Conservation (phyloP, 2,888 invertebrate genomes). For the Chelonus formosanus region DNA sequence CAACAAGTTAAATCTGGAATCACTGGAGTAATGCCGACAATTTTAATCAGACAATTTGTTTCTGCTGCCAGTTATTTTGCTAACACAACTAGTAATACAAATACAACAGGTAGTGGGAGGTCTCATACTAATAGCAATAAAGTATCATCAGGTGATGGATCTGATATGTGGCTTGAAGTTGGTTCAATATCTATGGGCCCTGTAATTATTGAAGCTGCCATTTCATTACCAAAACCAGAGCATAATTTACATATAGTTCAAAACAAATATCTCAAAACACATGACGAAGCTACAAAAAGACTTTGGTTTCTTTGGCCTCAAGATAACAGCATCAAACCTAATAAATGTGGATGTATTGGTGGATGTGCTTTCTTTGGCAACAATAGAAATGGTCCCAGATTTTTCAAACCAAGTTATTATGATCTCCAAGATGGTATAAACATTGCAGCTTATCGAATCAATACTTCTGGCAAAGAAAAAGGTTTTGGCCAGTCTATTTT, state of each 20-base stretch:
- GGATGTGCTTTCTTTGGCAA: constrained; percentile 95
- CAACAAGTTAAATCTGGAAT: constrained; percentile 89
- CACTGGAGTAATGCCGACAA: constrained; percentile 83
- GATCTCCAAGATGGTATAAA: constrained; percentile 86
- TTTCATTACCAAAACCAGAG: constrained; percentile 80
- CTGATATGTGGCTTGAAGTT: constrained; percentile 90
- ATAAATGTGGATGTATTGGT: constrained; percentile 94
- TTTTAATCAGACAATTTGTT: constrained; percentile 75
- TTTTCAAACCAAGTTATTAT: constrained; percentile 84
- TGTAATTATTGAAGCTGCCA: constrained; percentile 87
- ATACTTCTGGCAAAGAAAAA: constrained; percentile 81
- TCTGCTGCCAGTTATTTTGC: constrained; percentile 68
- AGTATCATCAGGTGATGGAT: constrained; percentile 63
- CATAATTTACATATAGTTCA: constrained; percentile 81
- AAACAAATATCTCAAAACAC: constrained; percentile 81
- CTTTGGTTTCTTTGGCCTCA: constrained; percentile 95
- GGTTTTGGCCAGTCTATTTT: constrained; percentile 95
- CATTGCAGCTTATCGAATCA: constrained; percentile 80
- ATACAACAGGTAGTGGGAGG: constrained; percentile 71
- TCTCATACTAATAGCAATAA: constrained; percentile 70
- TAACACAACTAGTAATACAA: constrained; percentile 70
- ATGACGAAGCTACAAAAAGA: constrained; percentile 85
- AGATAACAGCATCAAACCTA: constrained; percentile 70
- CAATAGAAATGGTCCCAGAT: constrained; percentile 87
- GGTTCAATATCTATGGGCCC: constrained; percentile 92